phyloP scores from a whole-genome alignment of 2,888 invertebrate genomes.

The Ectropis crepuscularia region DNA sequence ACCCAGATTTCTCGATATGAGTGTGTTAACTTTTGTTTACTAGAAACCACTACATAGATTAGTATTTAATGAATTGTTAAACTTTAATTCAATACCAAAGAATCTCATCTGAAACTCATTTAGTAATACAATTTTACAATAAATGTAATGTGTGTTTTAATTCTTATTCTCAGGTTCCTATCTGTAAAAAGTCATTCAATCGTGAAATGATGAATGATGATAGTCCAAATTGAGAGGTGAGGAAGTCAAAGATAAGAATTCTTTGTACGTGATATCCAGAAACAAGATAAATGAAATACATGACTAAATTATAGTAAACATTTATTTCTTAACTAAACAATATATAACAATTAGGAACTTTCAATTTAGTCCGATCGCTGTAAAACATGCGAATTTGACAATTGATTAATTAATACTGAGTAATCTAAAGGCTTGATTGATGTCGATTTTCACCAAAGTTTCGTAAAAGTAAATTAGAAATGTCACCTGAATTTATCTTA shows the following conservation, averaged over 20 bases:
- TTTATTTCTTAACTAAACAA: slow-evolving; percentile 43
- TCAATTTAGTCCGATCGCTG: slow-evolving; percentile 23
- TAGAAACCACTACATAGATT: no score
- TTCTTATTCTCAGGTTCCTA: slow-evolving; percentile 5
- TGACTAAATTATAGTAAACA: slow-evolving; percentile 34
- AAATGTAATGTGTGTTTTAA: not conserved
- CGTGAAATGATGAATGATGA: slow-evolving; percentile 22
- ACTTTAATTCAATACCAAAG: not conserved
- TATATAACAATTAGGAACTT: slow-evolving; percentile 53
- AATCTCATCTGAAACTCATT: not conserved
- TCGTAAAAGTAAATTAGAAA: not conserved
- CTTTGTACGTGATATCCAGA: slow-evolving; percentile 29
- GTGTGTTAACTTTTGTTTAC: no score
- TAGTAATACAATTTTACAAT: slow-evolving; percentile 2
- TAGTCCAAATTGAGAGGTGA: slow-evolving; percentile 34
- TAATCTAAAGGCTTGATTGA: not conserved
- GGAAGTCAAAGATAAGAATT: slow-evolving; percentile 34
- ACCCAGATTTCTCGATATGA: no score
- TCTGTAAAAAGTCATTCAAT: slow-evolving; percentile 17
- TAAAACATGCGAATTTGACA: slow-evolving; percentile 20
- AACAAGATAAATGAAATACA: slow-evolving; percentile 39
- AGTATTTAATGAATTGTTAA: not conserved
- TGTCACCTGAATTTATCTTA: not conserved
- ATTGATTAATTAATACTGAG: slow-evolving; percentile 40
- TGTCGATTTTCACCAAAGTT: slow-evolving; percentile 3